phyloP scores from a whole-genome alignment of 2,113 vertebrate species.

The Etheostoma spectabile region DNA sequence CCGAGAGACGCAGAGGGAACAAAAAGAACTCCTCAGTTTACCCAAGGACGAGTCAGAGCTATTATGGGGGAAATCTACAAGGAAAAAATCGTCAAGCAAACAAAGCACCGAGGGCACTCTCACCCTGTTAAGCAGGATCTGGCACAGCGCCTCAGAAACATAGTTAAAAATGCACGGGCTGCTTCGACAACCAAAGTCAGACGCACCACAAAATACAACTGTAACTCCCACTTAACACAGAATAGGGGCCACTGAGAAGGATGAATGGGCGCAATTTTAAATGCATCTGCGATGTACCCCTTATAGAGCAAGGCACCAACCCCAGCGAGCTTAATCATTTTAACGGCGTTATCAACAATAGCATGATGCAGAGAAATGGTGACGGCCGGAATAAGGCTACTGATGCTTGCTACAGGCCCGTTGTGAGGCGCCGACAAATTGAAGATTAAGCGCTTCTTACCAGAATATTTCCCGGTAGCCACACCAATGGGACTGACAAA shows the following conservation, averaged over 20 bases:
- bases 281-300: not conserved
- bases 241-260: not conserved
- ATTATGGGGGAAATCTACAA: not conserved
- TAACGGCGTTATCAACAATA: not conserved
- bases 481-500: too few relatives aligned
- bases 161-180: not conserved
- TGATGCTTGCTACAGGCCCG: not conserved
- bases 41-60: not conserved
- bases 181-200: not conserved
- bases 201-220: not conserved
- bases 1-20: fast-evolving
- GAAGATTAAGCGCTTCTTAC: not conserved
- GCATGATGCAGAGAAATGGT: not conserved
- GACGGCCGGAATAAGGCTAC: not conserved
- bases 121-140: not conserved
- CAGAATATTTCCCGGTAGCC: too few relatives aligned
- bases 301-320: not conserved
- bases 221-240: not conserved
- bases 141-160: not conserved
- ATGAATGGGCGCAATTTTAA: not conserved
- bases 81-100: not conserved
- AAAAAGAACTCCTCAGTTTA: not conserved
- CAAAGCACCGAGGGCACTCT: not conserved
- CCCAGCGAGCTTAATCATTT: not conserved
- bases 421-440: not conserved